Evolutionary conservation across 2,888 invertebrate species (phyloP).

Genomic region (Tenthredo notha): DNA sequence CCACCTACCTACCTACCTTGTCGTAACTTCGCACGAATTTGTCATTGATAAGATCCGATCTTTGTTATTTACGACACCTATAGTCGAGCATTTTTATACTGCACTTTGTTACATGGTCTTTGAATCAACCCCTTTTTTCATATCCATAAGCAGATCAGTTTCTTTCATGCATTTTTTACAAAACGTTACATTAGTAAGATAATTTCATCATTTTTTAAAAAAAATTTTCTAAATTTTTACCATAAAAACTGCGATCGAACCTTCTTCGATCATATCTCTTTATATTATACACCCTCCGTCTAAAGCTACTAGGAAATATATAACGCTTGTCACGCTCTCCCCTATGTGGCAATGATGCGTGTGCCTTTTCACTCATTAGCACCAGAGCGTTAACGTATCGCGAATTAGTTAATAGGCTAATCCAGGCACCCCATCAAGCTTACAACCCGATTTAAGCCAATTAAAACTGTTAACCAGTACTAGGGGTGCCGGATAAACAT

Average conservation of each 20-base stretch:
- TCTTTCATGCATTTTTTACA: too few species aligned
- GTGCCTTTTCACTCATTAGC: constrained; percentile 37
- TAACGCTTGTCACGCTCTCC: not conserved
- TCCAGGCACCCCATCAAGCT: not conserved
- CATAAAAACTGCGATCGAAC: too few species aligned
- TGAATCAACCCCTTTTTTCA: not conserved
- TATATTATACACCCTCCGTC: too few species aligned
- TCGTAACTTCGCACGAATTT: constrained; percentile 18
- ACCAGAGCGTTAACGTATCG: not conserved
- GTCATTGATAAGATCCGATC: constrained; percentile 30
- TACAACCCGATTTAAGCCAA: not conserved
- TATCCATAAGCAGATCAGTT: not conserved
- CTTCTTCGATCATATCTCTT: not conserved
- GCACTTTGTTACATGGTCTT: not conserved
- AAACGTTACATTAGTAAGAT: not conserved
- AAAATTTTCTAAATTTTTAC: too few species aligned
- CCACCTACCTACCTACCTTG: not conserved
- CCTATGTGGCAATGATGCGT: not conserved
- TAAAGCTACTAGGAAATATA: not conserved
- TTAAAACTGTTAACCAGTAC: not conserved
- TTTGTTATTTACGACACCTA: not conserved
- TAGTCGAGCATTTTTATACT: not conserved
- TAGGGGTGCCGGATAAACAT: not conserved
- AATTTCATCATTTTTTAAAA: too few species aligned
- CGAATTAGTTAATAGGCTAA: not conserved